Evolutionary conservation across 1,140 invertebrate genomes (phyloP), one percentile per base, ranked within the genome.

Genomic region (Brachionus asplanchnoidis): DNA sequence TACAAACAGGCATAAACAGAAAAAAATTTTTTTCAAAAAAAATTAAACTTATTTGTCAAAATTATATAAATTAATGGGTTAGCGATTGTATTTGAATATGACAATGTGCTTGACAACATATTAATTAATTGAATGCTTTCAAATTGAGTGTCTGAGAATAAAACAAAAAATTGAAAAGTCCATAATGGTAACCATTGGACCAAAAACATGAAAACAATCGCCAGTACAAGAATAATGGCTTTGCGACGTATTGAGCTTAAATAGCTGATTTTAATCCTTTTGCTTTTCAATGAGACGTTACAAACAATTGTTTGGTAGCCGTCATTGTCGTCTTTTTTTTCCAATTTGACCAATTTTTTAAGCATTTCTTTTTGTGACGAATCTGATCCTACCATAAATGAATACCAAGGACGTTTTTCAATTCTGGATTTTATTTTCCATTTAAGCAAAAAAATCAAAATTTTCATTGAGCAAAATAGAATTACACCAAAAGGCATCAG

Each of bases 51-150:
- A 26, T 44, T 60, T 9, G 79, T 82, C 9, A 60, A 40, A 44
- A 82, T 65, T 11, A 82, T 82, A 26, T 65, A 82, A 40, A 82
- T 82, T n/a, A 82, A n/a, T 0, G 79, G 79, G 28, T 82, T 82
- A 1, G 79, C 50, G 6, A 82, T 42, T 68, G 79, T 82, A 46
- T 82, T 82, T 3, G 79, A 82, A 46, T 82, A 82, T 12, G 79
- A 82, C 6, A 82, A 32, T n/a, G 50, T 82, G 26, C 23, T 82
- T 9, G 65, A 44, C 3, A 68, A 12, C 79, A 82, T 60, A 68
- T 82, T 82, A 6, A 65, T 14, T 36, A 82, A 23, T 68, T 82
- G 79, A 17, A 82, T 68, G 26, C 40, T 82, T 20, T 20, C 7
- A 44, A 65, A 65, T 23, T 42, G 40, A 44, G 1, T 23, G 5